These are phyloP conservation scores for Lutjanus argentimaculatus DNA, from an alignment of 2,797 vertebrate genomes.

Conservation along the genomic window DNA sequence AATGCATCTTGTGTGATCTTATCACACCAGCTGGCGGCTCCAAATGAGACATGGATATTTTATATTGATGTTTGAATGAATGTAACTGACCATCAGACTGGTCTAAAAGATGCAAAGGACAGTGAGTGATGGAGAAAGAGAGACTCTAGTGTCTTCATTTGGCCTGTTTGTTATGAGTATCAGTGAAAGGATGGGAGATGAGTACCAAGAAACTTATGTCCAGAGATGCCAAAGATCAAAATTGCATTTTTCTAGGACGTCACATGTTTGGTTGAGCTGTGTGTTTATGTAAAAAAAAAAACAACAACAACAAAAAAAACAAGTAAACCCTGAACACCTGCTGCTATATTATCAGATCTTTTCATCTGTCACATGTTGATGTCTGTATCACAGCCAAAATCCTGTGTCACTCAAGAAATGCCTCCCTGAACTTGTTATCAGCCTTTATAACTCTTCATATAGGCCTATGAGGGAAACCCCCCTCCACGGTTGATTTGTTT, in stretches of 20 bases:
- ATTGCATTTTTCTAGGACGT: too few species aligned
- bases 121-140: background rate
- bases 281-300: too few species aligned
- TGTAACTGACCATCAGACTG: background rate
- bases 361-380: background rate
- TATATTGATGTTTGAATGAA: slow-evolving; percentile 1
- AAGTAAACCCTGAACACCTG: too few species aligned
- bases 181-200: background rate
- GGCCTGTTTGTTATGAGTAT: background rate
- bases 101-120: background rate
- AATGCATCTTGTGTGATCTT: slow-evolving; percentile 34
- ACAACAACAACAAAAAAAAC: too few species aligned
- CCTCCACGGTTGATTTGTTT: too few species aligned
- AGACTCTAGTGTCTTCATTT: background rate
- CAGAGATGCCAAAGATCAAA: background rate
- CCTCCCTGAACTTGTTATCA: background rate
- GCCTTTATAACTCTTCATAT: background rate
- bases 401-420: background rate
- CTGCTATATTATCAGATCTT: background rate
- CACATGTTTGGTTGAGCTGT: too few species aligned
- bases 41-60: slow-evolving; percentile 17
- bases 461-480: too few species aligned
- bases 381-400: background rate
- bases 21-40: slow-evolving; percentile 35
- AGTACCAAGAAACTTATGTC: background rate